Evolutionary conservation across 2,113 vertebrate species (phyloP).

Genomic region (Capra hircus): DNA sequence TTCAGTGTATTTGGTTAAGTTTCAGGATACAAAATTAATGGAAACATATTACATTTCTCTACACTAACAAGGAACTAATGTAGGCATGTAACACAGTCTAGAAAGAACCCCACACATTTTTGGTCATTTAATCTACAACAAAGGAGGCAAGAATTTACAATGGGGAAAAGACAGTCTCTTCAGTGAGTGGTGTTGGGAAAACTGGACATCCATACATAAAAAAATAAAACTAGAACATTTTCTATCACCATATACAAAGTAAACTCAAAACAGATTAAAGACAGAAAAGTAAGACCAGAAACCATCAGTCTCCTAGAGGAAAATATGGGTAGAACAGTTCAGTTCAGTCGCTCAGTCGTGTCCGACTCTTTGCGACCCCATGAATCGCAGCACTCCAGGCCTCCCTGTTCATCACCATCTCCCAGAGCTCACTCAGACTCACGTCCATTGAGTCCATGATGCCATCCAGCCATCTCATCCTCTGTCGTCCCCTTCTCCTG

Average conservation of each 20-base stretch:
- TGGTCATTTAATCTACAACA: not conserved
- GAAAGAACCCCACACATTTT: not conserved
- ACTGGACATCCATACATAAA: not conserved
- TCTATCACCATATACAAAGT: not conserved
- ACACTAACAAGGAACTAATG: not conserved
- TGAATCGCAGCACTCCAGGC: too few species aligned
- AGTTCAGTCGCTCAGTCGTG: too few species aligned
- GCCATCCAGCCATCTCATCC: too few species aligned
- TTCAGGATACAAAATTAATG: not conserved
- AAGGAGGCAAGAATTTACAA: not conserved
- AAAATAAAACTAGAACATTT: not conserved
- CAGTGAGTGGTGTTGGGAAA: not conserved
- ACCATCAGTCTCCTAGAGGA: not conserved
- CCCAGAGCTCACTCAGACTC: too few species aligned
- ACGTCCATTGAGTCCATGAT: too few species aligned
- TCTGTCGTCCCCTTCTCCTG: too few species aligned
- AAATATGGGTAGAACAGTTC: not conserved
- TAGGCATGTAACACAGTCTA: not conserved
- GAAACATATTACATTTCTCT: not conserved
- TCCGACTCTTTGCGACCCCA: too few species aligned
- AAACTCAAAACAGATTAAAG: not conserved
- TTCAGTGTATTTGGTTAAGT: not conserved
- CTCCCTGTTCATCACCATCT: too few species aligned
- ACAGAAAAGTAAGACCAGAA: not conserved
- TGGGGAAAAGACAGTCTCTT: not conserved